A percentile compares a stretch with the other conserved stretches of the same genome.
Conservation (phyloP, 2,113 vertebrate genomes). For the Lates calcarifer region DNA sequence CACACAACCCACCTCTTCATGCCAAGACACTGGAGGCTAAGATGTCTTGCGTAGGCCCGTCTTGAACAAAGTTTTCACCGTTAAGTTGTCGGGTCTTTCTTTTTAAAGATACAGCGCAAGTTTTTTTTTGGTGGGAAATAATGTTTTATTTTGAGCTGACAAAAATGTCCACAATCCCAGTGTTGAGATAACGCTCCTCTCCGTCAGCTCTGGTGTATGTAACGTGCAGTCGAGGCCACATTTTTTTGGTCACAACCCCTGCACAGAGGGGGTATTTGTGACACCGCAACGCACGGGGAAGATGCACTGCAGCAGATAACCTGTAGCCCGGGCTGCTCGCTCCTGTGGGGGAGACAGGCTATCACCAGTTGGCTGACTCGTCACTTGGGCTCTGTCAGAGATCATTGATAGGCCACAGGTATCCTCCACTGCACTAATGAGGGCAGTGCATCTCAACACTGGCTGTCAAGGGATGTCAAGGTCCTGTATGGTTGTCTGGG, state of each 20-base stretch:
- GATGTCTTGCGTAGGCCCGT: slow-evolving; percentile 51
- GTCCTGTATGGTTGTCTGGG: background rate
- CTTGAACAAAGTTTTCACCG: slow-evolving; percentile 70
- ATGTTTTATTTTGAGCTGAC: slow-evolving; percentile 21
- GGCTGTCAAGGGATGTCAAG: slow-evolving; percentile 25
- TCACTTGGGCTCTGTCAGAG: slow-evolving; percentile 44
- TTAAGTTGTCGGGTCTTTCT: slow-evolving; percentile 60
- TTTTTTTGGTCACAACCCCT: slow-evolving; percentile 35
- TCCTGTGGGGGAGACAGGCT: slow-evolving; percentile 14
- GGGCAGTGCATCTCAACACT: slow-evolving; percentile 37
- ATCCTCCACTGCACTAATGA: slow-evolving; percentile 50
- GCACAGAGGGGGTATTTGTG: slow-evolving; percentile 20
- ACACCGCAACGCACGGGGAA: slow-evolving; percentile 27
- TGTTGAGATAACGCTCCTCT: background rate
- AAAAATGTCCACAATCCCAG: background rate
- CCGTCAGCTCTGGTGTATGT: background rate
- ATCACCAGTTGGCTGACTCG: slow-evolving; percentile 49
- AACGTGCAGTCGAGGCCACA: slow-evolving; percentile 3
- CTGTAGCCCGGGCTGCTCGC: slow-evolving; percentile 50
- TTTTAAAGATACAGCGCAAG: slow-evolving; percentile 58
- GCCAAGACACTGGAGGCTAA: slow-evolving; percentile 33
- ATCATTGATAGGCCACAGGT: slow-evolving; percentile 66
- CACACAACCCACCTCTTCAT: slow-evolving; percentile 26
- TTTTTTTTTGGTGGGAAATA: slow-evolving; percentile 3
- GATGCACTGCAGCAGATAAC: slow-evolving; percentile 70